Base-by-base conservation (phyloP, 2,888 invertebrate species). In the Ophion obscuratus region DNA sequence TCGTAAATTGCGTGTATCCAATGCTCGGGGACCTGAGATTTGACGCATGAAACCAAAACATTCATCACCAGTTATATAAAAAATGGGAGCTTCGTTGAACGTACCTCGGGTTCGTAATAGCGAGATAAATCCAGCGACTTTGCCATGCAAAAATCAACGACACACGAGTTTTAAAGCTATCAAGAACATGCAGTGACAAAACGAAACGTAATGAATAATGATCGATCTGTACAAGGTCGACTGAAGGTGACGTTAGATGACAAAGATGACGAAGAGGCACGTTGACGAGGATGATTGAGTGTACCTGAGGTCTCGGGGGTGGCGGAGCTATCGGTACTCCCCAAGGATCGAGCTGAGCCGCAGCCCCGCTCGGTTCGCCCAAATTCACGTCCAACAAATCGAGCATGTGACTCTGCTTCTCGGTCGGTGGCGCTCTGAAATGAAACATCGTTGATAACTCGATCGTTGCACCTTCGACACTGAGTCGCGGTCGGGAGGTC, bases 311-410 rank as follows among this genome's bases (percentile, higher is more conserved):
- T 94, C 94, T 95, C 17, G 95, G 94, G 0, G 94, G 94, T 27
- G 95, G 95, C 40, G 96, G 95, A 67, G 95, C 94, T 74, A 93
- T 90, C 9, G 96, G 95, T 91, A 96, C 95, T 44, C 96, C 97
- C 98, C 98, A 98, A 4, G 97, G 97, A 95, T 98, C 97, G 86
- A 92, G 95, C 85, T 93, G 95, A 87, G 95, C 94, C 87, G 95
- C 95, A 20, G 95, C 94, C 88, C 95, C 95, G 88, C 95, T 95
- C n/a, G 95, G 95, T 86, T 95, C 95, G 7, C 96, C 96, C 91
- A 98, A 95, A 93, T 96, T 97, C 87, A 98, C 97, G 93, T 98
- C 98, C 90, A 98, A 94, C 92, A 98, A 95, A 95, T 98, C 98
- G 85, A 98, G 95, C 94, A 98, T 95, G 94, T 97, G 97, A 89